These are phyloP conservation scores for Cyphomyrus plagiostoma DNA, from an alignment of 2,113 vertebrate genomes.

Conservation along the genomic window DNA sequence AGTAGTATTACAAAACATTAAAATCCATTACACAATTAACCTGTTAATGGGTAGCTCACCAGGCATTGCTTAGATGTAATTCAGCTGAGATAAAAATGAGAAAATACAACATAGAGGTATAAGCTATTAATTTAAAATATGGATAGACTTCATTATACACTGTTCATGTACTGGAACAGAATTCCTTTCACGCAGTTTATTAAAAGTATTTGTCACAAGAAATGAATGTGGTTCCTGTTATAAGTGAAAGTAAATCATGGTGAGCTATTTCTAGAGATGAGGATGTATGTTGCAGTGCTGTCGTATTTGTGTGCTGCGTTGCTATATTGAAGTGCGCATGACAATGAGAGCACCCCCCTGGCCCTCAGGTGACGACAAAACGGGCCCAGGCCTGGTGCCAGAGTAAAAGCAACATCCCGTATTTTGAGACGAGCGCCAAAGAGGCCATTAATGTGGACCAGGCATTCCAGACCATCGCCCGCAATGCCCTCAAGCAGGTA, in stretches of 20 bases:
- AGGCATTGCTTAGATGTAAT: neutral
- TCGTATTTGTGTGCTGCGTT: neutral
- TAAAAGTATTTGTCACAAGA: neutral
- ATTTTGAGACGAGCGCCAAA: conserved; percentile 47
- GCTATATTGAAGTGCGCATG: neutral
- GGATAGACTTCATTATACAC: neutral
- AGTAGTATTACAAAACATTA: neutral
- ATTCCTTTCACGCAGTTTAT: neutral
- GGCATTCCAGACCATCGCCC: conserved; percentile 48
- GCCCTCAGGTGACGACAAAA: conserved; percentile 38
- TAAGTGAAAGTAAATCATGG: neutral
- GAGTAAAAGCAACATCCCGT: conserved; percentile 42
- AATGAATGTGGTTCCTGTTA: neutral
- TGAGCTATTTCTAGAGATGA: neutral
- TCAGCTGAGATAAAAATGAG: neutral
- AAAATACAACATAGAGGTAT: neutral
- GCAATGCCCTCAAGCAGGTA: conserved; percentile 47
- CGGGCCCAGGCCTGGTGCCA: conserved; percentile 43
- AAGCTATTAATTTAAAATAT: neutral
- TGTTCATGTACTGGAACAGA: neutral
- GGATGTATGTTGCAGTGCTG: neutral
- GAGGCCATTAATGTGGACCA: conserved; percentile 47
- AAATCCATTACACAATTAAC: neutral
- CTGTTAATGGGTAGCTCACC: neutral
- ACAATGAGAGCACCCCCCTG: neutral